Evolutionary conservation across 2,113 vertebrate genomes (phyloP).

Genomic region (Nestor notabilis): DNA sequence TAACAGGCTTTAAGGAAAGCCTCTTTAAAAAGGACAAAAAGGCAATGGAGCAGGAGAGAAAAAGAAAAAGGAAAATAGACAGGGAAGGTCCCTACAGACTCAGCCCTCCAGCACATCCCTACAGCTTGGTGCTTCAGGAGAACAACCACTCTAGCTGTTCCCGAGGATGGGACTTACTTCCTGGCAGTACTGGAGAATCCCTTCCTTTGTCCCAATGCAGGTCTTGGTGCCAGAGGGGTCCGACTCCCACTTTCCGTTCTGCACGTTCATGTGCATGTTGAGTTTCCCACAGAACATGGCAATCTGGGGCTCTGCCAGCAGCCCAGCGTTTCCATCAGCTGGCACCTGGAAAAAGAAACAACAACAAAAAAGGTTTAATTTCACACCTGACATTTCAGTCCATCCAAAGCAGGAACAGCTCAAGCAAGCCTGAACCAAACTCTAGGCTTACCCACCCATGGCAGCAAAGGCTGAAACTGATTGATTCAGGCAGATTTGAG

Average conservation of each 20-base stretch:
- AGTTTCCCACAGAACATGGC: slow-evolving; percentile 98
- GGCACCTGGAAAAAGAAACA: slow-evolving; percentile 80
- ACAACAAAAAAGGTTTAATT: background rate
- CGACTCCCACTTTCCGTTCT: slow-evolving; percentile 94
- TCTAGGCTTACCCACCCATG: background rate
- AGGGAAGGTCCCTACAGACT: background rate
- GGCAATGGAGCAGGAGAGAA: background rate
- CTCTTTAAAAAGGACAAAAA: background rate
- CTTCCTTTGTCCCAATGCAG: slow-evolving; percentile 93
- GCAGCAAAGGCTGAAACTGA: background rate
- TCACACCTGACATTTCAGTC: background rate
- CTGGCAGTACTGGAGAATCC: slow-evolving; percentile 96
- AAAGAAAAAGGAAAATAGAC: background rate
- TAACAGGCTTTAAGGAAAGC: background rate
- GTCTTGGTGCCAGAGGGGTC: slow-evolving; percentile 90
- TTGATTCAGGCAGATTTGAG: background rate
- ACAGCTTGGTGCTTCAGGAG: background rate
- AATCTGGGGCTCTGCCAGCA: slow-evolving; percentile 94
- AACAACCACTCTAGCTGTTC: accelerated
- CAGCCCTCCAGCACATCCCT: background rate
- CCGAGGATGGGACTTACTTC: slow-evolving; percentile 77
- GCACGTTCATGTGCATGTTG: slow-evolving; percentile 98
- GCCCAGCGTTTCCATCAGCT: slow-evolving; percentile 89
- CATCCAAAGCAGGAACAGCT: background rate
- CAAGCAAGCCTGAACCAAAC: background rate